These are phyloP conservation scores for Danaus plexippus DNA, from an alignment of 1,140 invertebrate genomes.

Conservation along the genomic window DNA sequence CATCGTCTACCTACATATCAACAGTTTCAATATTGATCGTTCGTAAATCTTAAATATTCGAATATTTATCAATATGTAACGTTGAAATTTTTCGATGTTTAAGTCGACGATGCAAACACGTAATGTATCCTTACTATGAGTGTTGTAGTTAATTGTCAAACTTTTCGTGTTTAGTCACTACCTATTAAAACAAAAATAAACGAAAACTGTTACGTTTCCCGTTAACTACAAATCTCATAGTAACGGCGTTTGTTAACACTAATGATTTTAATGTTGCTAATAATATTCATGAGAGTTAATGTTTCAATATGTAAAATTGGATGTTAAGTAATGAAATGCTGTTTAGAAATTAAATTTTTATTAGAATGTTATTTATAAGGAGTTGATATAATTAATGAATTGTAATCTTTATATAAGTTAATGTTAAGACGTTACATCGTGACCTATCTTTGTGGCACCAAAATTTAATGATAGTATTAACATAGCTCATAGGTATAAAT, in stretches of 20 bases:
- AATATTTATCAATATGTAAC: too few species aligned
- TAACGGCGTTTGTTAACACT: neutral
- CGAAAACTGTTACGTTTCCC: too few species aligned
- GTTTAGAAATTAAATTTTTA: conserved; percentile 16
- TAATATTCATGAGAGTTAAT: conserved; percentile 4
- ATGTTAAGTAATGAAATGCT: conserved; percentile 12
- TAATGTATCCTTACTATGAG: too few species aligned
- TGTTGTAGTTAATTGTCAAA: too few species aligned
- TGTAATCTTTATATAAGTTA: conserved; percentile 13
- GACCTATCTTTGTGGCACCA: conserved; percentile 27
- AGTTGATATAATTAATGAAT: conserved; percentile 8
- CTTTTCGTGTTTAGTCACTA: too few species aligned
- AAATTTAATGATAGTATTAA: conserved; percentile 19
- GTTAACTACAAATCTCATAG: too few species aligned
- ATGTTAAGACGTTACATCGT: conserved; percentile 9
- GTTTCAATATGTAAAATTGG: conserved; percentile 8
- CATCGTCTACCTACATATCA: too few species aligned
- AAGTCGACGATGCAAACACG: too few species aligned
- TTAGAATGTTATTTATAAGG: conserved; percentile 10
- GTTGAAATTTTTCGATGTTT: too few species aligned
- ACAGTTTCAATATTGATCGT: too few species aligned
- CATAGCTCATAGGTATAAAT: conserved; percentile 12
- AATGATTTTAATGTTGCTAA: conserved; percentile 2
- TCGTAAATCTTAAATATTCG: too few species aligned
- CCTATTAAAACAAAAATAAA: too few species aligned